These are phyloP conservation scores for Paramormyrops hopkinsi DNA, from an alignment of 2,797 vertebrate species.

Conservation along the genomic window DNA sequence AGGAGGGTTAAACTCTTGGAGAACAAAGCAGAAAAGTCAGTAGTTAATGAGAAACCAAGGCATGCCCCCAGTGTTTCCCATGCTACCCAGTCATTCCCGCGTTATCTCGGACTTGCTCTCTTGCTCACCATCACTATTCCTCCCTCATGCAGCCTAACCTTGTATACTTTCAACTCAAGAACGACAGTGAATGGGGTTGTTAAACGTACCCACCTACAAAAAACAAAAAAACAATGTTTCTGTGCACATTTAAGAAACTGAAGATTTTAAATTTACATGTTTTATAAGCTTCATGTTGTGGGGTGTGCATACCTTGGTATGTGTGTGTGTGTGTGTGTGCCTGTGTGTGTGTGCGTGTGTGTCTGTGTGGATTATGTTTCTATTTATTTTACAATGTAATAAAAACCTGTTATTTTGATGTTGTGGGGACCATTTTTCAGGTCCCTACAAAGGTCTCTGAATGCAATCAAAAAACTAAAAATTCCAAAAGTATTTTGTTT, in stretches of 20 bases:
- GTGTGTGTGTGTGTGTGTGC: too few relatives aligned
- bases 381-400: neutral
- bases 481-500: neutral
- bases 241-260: neutral
- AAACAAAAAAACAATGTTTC: neutral
- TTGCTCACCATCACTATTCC: slow-evolving; percentile 25
- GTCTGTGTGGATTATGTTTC: neutral
- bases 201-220: neutral
- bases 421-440: neutral
- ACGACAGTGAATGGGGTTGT: neutral
- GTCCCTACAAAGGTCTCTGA: neutral
- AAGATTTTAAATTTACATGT: neutral
- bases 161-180: neutral
- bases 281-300: neutral
- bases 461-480: neutral
- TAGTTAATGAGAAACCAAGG: slow-evolving; percentile 53
- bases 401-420: neutral
- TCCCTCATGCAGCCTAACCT: neutral
- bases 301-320: neutral
- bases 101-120: slow-evolving; percentile 31
- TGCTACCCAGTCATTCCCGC: slow-evolving; percentile 31
- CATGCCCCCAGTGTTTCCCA: slow-evolving; percentile 40
- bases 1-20: slow-evolving; percentile 18
- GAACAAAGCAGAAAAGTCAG: slow-evolving; percentile 28
- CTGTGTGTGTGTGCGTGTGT: neutral